Evolutionary conservation across 2,113 vertebrate species (phyloP).

Genomic region (Phocoena sinus): DNA sequence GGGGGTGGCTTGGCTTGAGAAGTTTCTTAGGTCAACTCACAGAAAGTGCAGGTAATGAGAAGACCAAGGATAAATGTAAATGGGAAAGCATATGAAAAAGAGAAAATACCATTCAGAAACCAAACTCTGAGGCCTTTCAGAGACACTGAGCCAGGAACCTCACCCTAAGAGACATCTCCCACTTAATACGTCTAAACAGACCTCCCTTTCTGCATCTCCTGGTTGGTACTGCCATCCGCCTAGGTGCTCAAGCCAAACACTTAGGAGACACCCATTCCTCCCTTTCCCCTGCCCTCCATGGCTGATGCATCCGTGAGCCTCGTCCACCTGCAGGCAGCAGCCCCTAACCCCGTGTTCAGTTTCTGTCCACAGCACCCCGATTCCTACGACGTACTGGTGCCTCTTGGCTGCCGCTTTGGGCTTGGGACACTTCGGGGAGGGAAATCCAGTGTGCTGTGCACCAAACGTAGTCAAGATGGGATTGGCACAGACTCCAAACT

Average conservation of each 20-base stretch:
- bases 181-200: rapidly evolving
- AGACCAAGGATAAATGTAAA: background rate
- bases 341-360: background rate
- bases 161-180: background rate
- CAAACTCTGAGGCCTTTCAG: background rate
- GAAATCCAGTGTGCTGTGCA: background rate
- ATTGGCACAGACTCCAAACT: background rate
- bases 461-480: background rate
- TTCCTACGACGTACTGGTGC: background rate
- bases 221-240: background rate
- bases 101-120: background rate
- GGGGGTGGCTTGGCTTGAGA: background rate
- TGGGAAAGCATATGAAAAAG: background rate
- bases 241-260: background rate
- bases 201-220: background rate
- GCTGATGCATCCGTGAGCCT: background rate
- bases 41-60: background rate
- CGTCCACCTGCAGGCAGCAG: background rate
- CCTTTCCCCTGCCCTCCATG: background rate
- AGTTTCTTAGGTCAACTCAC: background rate
- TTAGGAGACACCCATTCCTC: background rate
- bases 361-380: background rate
- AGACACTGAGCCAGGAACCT: background rate
- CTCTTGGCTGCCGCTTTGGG: background rate
- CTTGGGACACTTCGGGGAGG: background rate